A percentile compares a stretch with the other conserved stretches of the same genome.
Evolutionary conservation across 2,888 invertebrate species (phyloP).

Genomic region (Drosophila tanythrix): DNA sequence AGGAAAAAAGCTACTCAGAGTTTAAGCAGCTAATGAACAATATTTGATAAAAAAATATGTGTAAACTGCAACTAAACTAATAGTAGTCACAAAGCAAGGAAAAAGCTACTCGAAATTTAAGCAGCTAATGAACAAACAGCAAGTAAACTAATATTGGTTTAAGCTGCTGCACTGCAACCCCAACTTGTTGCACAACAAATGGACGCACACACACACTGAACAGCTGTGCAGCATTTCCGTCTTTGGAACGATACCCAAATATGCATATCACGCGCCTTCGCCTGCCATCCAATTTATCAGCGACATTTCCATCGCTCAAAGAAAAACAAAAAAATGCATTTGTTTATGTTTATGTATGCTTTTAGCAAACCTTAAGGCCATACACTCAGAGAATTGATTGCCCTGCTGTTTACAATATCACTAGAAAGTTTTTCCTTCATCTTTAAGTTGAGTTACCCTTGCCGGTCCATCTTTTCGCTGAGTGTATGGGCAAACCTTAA

Average conservation of each 20-base stretch:
- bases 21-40: not conserved
- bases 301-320: constrained; percentile 52
- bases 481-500: constrained; percentile 12
- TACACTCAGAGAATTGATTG: constrained; percentile 26
- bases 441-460: not conserved
- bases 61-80: constrained; percentile 15
- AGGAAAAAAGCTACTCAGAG: not conserved
- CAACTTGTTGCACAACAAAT: constrained; percentile 55
- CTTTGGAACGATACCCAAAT: constrained; percentile 59
- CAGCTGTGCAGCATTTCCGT: constrained; percentile 65
- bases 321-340: not conserved
- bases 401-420: not conserved
- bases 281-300: constrained; percentile 66
- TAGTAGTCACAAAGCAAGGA: constrained; percentile 8
- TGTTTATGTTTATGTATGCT: constrained; percentile 9
- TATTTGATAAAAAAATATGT: constrained; percentile 13
- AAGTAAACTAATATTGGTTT: constrained; percentile 23
- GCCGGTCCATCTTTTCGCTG: not conserved
- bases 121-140: constrained; percentile 24
- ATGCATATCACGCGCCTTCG: constrained; percentile 62
- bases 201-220: constrained; percentile 20
- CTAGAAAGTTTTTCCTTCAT: not conserved
- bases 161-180: constrained; percentile 23
- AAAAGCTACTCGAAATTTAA: constrained; percentile 12
- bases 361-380: constrained; percentile 7